These are phyloP conservation scores for Ceratitis capitata DNA, from an alignment of 1,140 invertebrate genomes.

Conservation along the genomic window DNA sequence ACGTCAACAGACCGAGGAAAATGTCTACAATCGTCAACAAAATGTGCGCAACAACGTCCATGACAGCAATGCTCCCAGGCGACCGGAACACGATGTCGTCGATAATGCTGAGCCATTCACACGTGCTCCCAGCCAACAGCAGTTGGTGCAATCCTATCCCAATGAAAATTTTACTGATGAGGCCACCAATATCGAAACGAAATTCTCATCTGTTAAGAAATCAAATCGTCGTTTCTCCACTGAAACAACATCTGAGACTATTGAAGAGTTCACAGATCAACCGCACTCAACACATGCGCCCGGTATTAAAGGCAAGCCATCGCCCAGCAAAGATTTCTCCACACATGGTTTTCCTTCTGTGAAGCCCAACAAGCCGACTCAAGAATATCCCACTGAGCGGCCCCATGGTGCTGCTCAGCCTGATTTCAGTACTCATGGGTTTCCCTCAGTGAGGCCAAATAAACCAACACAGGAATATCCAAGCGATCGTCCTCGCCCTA, in stretches of 20 bases:
- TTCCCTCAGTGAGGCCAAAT: conserved; percentile 59
- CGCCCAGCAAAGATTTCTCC: conserved; percentile 50
- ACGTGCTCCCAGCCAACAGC: neutral
- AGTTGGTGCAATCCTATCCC: neutral
- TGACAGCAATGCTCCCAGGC: neutral
- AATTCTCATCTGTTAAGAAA: conserved; percentile 56
- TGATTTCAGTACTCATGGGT: conserved; percentile 61
- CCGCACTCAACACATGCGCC: neutral
- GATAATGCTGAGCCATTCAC: conserved; percentile 47
- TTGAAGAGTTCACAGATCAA: conserved; percentile 53
- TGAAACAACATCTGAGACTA: conserved; percentile 60
- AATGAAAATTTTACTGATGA: conserved; percentile 46
- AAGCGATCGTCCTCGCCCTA: conserved; percentile 48
- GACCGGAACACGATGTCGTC: conserved; percentile 48
- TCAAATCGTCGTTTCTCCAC: conserved; percentile 59
- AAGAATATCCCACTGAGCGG: conserved; percentile 55
- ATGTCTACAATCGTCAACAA: conserved; percentile 16
- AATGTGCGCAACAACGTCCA: conserved; percentile 40
- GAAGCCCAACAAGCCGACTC: conserved; percentile 56
- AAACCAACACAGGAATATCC: conserved; percentile 59
- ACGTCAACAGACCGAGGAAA: conserved; percentile 42
- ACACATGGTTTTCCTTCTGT: conserved; percentile 63
- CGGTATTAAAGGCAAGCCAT: neutral
- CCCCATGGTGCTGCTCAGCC: conserved; percentile 10
- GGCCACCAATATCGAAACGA: conserved; percentile 43